Evolutionary conservation across 2,888 invertebrate genomes (phyloP).

Genomic region (Luperina testacea): DNA sequence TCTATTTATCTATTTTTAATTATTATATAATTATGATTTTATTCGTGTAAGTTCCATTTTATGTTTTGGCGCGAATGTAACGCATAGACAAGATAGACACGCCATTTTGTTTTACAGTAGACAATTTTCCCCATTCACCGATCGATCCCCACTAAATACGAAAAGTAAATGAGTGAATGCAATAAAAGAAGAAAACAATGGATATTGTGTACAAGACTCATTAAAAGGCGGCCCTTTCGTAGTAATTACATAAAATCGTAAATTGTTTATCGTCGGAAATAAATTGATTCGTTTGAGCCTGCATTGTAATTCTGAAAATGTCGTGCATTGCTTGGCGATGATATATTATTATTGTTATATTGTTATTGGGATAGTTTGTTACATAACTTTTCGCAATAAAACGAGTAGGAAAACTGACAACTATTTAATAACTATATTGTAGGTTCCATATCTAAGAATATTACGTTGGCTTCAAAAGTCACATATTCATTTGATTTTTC

Average conservation of each 20-base stretch:
- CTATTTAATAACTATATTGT: not conserved
- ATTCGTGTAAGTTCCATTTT: not conserved
- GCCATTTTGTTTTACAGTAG: not conserved
- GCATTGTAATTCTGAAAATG: constrained; percentile 44
- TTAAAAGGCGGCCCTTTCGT: constrained; percentile 13
- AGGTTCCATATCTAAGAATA: not conserved
- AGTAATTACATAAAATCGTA: constrained; percentile 38
- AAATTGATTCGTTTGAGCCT: constrained; percentile 37
- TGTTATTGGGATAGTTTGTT: constrained; percentile 25
- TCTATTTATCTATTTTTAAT: constrained; percentile 1
- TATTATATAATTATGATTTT: not conserved
- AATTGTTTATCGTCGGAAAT: constrained; percentile 28
- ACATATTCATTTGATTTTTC: not conserved
- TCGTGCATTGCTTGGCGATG: constrained; percentile 30
- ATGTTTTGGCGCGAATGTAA: constrained; percentile 1
- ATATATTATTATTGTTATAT: too few species aligned
- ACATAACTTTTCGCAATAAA: constrained; percentile 26
- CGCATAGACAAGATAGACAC: not conserved
- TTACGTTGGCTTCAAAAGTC: not conserved
- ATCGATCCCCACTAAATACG: not conserved
- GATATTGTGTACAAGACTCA: constrained; percentile 1
- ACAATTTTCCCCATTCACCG: not conserved
- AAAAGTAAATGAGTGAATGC: not conserved
- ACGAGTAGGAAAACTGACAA: constrained; percentile 4
- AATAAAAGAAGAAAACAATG: constrained; percentile 8